Percentiles rank a stretch among this genome's conserved stretches.
phyloP scores from a whole-genome alignment of 2,888 invertebrate species.

The Poecilobothrus nobilitatus region DNA sequence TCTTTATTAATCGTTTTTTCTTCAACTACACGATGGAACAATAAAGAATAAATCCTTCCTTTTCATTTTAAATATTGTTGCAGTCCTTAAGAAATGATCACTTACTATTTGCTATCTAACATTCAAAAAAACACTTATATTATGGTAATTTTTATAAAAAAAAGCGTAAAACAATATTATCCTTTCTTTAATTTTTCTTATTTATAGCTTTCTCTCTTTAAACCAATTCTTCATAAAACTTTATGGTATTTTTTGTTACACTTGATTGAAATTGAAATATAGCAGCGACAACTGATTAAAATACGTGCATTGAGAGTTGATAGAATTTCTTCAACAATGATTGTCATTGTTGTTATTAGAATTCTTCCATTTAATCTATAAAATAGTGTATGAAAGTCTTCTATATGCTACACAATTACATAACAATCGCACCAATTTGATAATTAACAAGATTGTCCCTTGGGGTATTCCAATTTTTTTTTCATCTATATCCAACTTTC shows the following conservation, averaged over 20 bases:
- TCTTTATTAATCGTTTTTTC: no score
- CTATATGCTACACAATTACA: background rate
- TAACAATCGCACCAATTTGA: background rate
- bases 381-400: background rate
- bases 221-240: no score
- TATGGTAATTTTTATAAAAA: no score
- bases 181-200: no score
- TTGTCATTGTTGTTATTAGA: background rate
- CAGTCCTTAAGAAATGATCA: no score
- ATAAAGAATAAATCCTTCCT: no score
- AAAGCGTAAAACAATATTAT: no score
- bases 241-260: background rate
- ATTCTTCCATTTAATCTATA: background rate
- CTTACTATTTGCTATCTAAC: no score
- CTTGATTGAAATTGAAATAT: background rate
- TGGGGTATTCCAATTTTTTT: background rate
- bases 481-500: background rate
- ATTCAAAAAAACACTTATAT: no score
- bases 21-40: no score
- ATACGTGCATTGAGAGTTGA: constrained; percentile 7
- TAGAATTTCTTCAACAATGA: background rate
- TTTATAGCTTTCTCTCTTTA: no score
- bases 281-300: constrained; percentile 8
- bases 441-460: constrained; percentile 11
- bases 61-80: no score